These are phyloP conservation scores for Moxostoma hubbsi DNA, from an alignment of 2,797 vertebrate genomes.

Conservation along the genomic window DNA sequence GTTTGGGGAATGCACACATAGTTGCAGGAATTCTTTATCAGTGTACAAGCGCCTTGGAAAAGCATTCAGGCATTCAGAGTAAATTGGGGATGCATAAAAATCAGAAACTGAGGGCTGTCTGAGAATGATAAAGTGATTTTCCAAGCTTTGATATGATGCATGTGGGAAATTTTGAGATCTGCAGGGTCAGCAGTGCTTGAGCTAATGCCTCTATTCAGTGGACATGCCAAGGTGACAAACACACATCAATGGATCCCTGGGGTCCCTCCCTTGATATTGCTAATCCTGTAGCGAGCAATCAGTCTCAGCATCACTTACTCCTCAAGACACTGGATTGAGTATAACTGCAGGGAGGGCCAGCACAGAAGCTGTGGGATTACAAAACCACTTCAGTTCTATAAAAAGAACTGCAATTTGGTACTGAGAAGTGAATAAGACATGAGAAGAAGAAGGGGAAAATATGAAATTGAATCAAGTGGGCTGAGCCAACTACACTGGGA, in stretches of 20 bases:
- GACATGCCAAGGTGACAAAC: conserved; percentile 52
- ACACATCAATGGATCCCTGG: conserved; percentile 34
- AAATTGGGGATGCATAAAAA: conserved; percentile 14
- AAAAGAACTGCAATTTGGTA: conserved; percentile 23
- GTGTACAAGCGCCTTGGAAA: background rate
- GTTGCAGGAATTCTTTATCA: background rate
- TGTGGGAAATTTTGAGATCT: conserved; percentile 1
- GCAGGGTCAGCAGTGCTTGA: conserved; percentile 1
- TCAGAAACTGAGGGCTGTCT: conserved; percentile 2
- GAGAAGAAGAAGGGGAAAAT: conserved; percentile 31
- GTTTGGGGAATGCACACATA: background rate
- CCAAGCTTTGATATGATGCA: conserved; percentile 15
- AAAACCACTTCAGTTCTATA: conserved; percentile 37
- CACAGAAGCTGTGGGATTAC: conserved; percentile 15
- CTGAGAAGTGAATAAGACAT: conserved; percentile 37
- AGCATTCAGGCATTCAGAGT: conserved; percentile 10
- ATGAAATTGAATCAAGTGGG: conserved; percentile 29
- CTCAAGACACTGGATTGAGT: conserved; percentile 9
- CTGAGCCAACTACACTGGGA: conserved; percentile 21
- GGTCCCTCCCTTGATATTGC: conserved; percentile 29
- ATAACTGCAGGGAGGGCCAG: conserved; percentile 22
- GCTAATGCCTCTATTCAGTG: conserved; percentile 44
- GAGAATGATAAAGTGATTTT: conserved; percentile 27
- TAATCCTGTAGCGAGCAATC: conserved; percentile 55
- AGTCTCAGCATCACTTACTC: conserved; percentile 31